Conservation (phyloP, 2,797 vertebrate genomes). For the Anisognathus igniventris region DNA sequence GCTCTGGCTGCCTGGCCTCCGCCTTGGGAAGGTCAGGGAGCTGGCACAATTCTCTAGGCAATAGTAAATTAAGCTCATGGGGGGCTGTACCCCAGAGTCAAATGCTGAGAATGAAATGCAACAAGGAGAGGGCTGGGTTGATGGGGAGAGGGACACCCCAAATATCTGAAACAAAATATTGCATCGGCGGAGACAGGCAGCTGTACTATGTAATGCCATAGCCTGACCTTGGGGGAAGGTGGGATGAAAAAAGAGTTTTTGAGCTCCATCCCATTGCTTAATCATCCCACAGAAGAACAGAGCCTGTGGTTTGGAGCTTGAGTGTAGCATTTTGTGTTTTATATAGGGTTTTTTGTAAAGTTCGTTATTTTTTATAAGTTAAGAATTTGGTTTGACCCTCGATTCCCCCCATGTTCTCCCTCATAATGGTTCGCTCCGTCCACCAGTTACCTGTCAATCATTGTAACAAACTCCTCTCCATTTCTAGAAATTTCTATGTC, state of each 20-base stretch:
- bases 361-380: too few species aligned
- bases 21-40: fast-evolving
- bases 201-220: not conserved
- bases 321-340: not conserved
- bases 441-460: too few species aligned
- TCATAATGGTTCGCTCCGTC: too few species aligned
- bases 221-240: not conserved
- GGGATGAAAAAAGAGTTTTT: not conserved
- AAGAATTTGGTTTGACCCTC: too few species aligned
- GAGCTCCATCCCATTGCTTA: not conserved
- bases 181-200: not conserved
- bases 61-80: fast-evolving
- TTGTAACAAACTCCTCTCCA: too few species aligned
- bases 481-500: too few species aligned
- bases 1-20: not conserved
- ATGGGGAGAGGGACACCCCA: not conserved
- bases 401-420: too few species aligned
- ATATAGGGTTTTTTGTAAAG: too few species aligned
- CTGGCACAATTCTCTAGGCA: not conserved
- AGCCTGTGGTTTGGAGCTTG: not conserved
- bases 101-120: not conserved
- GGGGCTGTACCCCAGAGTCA: not conserved
- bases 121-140: not conserved
- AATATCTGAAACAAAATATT: not conserved
- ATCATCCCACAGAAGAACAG: fast-evolving